Base-by-base conservation (phyloP, 1,140 invertebrate species). In the Fopius arisanus region DNA sequence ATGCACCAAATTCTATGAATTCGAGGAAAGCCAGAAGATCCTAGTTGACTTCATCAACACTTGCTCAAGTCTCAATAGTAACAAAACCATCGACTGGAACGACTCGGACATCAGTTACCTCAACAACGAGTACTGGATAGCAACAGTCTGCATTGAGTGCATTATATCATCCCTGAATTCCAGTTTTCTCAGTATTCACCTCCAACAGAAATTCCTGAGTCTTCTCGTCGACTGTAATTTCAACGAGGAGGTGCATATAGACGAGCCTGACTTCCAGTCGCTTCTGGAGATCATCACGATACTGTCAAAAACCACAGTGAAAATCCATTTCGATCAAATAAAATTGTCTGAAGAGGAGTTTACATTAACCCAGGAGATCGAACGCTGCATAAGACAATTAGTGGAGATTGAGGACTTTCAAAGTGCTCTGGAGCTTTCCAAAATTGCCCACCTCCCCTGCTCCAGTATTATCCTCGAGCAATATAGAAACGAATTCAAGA, bases 131-230 rank as follows among this genome's bases (percentile, higher is more conserved):
- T 83, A 88, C 23, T 92, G 91, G 90, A 85, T 92, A 41, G 84
- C 90, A 70, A 89, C 82, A 0, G 90, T 90, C 5, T 87, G 90
- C 7, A 81, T 90, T 0, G 84, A 87, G 37, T 86, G 92, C 37
- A 81, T 92, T 40, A 87, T 89, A 54, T 87, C 87, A 14, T 84
- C 89, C 0, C 79, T 93, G 1, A 88, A 85, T 33, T 83, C 89
- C 68, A 86, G 86, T 62, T 90, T 91, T 70, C 85, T 84, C 41
- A 92, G 90, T 65, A 86, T 88, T 2, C 87, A 84, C 40, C 87
- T 90, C 75, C 90, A 92, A 80, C 88, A 89, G 37, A 85, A 89
- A 75, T 90, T 92, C 77, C 78, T 92, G 9, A 83, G 85, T 74
- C 84, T 86, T 63, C 75, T 92, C 21, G 83, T 88, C 41, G 82